Percentiles rank a stretch among this genome's conserved stretches.
phyloP scores from a whole-genome alignment of 2,888 invertebrate genomes.

The Trissolcus brochymenae region DNA sequence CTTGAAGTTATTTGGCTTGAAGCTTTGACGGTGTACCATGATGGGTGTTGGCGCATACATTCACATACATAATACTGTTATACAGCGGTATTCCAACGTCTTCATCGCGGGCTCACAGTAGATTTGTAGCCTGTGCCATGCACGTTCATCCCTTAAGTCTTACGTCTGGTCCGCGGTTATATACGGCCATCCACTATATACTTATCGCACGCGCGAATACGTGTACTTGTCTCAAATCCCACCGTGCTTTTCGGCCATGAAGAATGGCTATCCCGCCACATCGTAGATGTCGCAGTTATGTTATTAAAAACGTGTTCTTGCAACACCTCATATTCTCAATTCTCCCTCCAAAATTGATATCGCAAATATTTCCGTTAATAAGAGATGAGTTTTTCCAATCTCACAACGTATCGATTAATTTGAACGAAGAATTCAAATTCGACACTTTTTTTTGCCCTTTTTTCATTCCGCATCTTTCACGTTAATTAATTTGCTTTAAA shows the following conservation, averaged over 20 bases:
- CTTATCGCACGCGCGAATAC: conserved; percentile 67
- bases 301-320: conserved; percentile 50
- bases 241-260: conserved; percentile 58
- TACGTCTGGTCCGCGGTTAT: conserved; percentile 67
- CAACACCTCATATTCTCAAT: conserved; percentile 9
- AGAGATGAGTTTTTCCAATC: no score
- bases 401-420: no score
- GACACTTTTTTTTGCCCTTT: not conserved
- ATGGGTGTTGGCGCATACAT: conserved; percentile 41
- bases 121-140: conserved; percentile 72
- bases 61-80: conserved; percentile 45
- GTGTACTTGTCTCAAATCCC: conserved; percentile 68
- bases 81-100: conserved; percentile 54
- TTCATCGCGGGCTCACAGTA: conserved; percentile 66
- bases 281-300: conserved; percentile 42
- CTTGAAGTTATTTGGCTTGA: conserved; percentile 29
- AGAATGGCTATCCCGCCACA: conserved; percentile 19
- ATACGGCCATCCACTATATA: conserved; percentile 65
- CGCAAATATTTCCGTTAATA: not conserved
- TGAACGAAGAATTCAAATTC: no score
- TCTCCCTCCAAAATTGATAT: not conserved
- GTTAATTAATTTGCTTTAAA: conserved; percentile 9
- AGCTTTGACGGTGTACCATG: conserved; percentile 30
- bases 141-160: conserved; percentile 71
- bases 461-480: not conserved